A percentile compares a stretch with the other conserved stretches of the same genome.
Conservation (phyloP, 2,797 vertebrate species). For the Anableps anableps region DNA sequence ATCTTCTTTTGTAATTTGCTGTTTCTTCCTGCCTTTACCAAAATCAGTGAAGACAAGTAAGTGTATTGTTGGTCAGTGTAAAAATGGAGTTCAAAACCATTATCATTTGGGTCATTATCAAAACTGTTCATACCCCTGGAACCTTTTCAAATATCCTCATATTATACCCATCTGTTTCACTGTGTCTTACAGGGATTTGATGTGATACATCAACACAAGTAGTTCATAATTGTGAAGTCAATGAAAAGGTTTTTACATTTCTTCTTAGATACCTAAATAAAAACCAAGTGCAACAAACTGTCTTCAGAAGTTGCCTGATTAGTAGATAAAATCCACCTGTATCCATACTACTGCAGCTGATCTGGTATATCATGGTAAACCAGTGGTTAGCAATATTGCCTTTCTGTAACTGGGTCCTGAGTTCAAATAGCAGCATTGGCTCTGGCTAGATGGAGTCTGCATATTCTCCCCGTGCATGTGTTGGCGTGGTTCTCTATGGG, state of each 20-base stretch:
- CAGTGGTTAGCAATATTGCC: no score
- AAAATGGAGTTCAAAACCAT: slow-evolving; percentile 2
- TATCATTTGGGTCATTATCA: background rate
- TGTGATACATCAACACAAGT: background rate
- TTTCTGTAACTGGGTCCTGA: background rate
- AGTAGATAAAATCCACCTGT: background rate
- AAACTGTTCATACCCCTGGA: background rate
- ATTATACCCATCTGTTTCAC: background rate
- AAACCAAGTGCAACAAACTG: background rate
- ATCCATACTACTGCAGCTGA: background rate
- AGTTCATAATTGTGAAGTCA: background rate
- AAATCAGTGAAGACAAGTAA: slow-evolving; percentile 78
- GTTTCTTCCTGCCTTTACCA: slow-evolving; percentile 51
- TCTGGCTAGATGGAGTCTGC: background rate
- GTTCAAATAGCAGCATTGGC: background rate
- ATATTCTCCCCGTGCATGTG: background rate
- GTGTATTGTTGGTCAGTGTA: slow-evolving; percentile 37
- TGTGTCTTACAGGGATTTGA: background rate
- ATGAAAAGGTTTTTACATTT: background rate
- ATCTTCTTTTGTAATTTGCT: slow-evolving; percentile 49
- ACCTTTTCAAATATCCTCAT: background rate
- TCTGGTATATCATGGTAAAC: background rate
- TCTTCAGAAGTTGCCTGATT: background rate
- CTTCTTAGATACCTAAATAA: background rate
- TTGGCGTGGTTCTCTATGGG: background rate